Evolutionary conservation across 2,113 vertebrate species (phyloP), one percentile per base, ranked within the genome.

Genomic region (Ammodytes dubius): DNA sequence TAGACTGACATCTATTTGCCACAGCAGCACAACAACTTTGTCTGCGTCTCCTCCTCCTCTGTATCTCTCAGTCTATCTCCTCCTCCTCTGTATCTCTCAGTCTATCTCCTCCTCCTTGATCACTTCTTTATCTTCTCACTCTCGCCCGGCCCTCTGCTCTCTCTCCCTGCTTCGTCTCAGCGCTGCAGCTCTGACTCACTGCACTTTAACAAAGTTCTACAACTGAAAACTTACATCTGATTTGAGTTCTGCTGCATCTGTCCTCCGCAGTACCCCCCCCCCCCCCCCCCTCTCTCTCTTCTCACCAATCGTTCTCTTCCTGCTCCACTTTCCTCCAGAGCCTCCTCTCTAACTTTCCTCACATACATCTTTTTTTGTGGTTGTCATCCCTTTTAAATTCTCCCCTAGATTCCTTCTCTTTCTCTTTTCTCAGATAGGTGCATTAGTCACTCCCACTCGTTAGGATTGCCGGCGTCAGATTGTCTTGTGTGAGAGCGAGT

Each of bases 1-100:
- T 70, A 81, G 53, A 73, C 73, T 92, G 85, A 87, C 79, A 74
- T 88, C 87, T 83, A 78, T 84, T 88, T 69, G 81, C 74, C 75
- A 49, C 70, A 73, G 78, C 75, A 84, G 77, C 27, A 2, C 27
- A 82, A 83, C 76, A 54, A 80, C 80, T 78, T 58, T 83, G 53
- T 85, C 43, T 79, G 39, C 35, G 19, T 87, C 70, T 78, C 15
- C 53, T 67, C 77, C 70, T 67, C 69, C 27, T 27, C 27, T 74
- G 52, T 19, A 19, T 64, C 35, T 66, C 46, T 6, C 57, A 39
- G 63, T 73, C 56, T 58, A 61, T 87, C 72, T 87, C 56, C 46
- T 45, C 61, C 37, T 52, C 45, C 59, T 74, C n/a, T 74, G 52
- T 19, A 19, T 64, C 35, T 66, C 46, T 6, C 57, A 39, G 63